Conservation (phyloP, 2,113 vertebrate species). For the Apodemus sylvaticus region DNA sequence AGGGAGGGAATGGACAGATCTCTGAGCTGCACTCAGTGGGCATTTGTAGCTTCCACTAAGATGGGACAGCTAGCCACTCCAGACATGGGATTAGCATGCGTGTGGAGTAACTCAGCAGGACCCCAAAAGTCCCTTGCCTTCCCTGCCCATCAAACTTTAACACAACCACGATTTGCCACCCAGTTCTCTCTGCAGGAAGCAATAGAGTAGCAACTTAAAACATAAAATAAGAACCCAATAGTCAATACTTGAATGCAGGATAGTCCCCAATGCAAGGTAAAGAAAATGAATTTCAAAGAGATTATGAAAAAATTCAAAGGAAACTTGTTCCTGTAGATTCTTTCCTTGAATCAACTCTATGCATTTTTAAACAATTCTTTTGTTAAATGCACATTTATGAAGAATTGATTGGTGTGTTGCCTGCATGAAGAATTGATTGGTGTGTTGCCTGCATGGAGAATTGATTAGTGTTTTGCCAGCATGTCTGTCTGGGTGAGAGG, state of each 20-base stretch:
- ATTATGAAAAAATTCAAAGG: neutral
- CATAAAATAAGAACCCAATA: neutral
- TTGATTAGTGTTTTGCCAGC: neutral
- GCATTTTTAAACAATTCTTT: neutral
- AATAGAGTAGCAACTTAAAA: neutral
- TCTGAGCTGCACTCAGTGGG: neutral
- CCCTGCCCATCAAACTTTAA: neutral
- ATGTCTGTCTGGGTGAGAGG: neutral
- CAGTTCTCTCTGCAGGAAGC: neutral
- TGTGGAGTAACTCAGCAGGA: neutral
- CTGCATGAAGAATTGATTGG: too few relatives aligned
- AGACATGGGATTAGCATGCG: neutral
- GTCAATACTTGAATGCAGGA: neutral
- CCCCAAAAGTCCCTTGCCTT: neutral
- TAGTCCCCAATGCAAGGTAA: neutral
- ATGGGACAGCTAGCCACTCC: neutral
- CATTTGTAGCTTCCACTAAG: neutral
- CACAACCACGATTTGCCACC: neutral
- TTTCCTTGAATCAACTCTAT: neutral
- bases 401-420: neutral
- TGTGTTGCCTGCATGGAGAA: too few relatives aligned
- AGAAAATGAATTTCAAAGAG: neutral
- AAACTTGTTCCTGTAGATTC: neutral
- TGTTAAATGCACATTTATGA: neutral
- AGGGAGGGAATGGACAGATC: neutral